Evolutionary conservation across 1,140 invertebrate genomes (phyloP), one percentile per base, ranked within the genome.

Genomic region (Bombus breviceps): DNA sequence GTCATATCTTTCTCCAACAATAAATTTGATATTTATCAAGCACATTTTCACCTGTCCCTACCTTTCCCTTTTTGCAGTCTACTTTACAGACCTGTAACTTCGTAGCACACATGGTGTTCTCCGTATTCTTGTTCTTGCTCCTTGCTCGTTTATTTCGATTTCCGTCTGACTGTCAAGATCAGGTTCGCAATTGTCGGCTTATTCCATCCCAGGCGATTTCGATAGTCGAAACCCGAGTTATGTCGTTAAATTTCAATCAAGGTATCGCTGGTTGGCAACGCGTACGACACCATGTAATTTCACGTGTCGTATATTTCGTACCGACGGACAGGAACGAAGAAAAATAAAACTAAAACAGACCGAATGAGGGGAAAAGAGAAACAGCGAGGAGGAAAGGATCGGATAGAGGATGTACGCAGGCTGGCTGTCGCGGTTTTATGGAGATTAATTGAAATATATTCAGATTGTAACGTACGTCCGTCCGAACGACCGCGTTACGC

Each of bases 361-460:
- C 47, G 47, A 53, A 1, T 22, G 22, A 41, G 10, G 13, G 5
- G 15, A 25, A 39, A 28, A 32, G n/a, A 39, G 32, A 69, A 12
- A 25, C 6, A 25, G 34, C 32, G 32, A 37, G 15, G 3, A 25
- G 13, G 15, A 32, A 64, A 68, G 5, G 6, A 28, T n/a, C 12
- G 32, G 8, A 53, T 9, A 32, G 53, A 64, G 18, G 28, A 59
- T 37, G 28, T 22, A 73, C n/a, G 74, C 9, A 66, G 41, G 47
- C 43, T 34, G 66, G 57, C n/a, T 34, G 74, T 71, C 75, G 34
- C 12, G 82, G n/a, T 78, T 84, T 79, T 43, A 84, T 62, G 82
- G 75, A 79, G 82, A 84, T 84, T 84, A 84, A 84, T 84, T 84
- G 82, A 84, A 84, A 84, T 79, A 78, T 84, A 84, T 84, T 84